Evolutionary conservation across 2,888 invertebrate species (phyloP), one percentile per base, ranked within the genome.

Genomic region (Lepidocyrtinus sp.): DNA sequence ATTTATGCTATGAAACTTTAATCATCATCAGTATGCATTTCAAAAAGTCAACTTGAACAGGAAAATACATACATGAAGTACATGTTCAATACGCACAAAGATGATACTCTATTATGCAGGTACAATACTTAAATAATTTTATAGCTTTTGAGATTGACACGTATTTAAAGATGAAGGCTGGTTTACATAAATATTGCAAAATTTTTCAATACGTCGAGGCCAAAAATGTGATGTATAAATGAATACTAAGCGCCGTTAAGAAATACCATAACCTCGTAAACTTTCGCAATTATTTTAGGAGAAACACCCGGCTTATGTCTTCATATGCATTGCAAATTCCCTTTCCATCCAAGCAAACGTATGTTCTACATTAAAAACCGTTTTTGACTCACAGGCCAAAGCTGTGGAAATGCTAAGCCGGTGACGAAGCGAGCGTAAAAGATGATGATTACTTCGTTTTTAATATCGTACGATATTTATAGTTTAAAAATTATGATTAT

Each of bases 361-460:
- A 7, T 36, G 5, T 36, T 36, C 5, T 36, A 12, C 36, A 36
- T 36, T 12, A 36, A 15, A 24, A 67, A 45, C 67, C 36, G 27
- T 45, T 21, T 26, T 7, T 46, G 36, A 36, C 36, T 36, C 21
- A 62, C 1, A 65, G 65, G 65, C 65, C 65, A 2, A 12, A 1
- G 65, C 2, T 27, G 36, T 65, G 65, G 36, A 65, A 65, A 65
- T 27, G 27, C 65, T 36, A 12, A 36, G 36, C 36, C 5, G 36
- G 12, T 7, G 36, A 12, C 36, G 36, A 36, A 36, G 36, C 12
- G 36, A 7, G 36, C 5, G 12, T 36, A 36, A 36, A 36, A 36
- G 12, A 36, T 12, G 36, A 12, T 36, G 12, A 12, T 36, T 36
- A 36, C 12, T 36, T 36, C 36, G n/a, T n/a, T n/a, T n/a, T n/a